phyloP scores from a whole-genome alignment of 2,113 vertebrate species.

The Ailurus styani region DNA sequence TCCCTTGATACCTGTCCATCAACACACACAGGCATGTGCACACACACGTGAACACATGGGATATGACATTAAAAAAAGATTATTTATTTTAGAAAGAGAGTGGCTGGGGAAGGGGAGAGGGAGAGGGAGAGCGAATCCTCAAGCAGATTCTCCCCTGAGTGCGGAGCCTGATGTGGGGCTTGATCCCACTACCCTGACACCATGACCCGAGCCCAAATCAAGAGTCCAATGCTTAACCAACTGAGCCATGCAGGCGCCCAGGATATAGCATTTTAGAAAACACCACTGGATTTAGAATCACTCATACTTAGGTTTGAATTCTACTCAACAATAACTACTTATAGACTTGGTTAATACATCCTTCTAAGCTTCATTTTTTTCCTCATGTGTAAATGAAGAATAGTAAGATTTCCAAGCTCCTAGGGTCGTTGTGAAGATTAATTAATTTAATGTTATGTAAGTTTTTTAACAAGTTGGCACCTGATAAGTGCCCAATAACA shows the following conservation, averaged over 20 bases:
- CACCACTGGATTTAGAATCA: not conserved
- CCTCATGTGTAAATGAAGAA: not conserved
- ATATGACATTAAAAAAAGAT: not conserved
- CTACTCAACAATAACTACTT: not conserved
- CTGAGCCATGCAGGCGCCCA: not conserved
- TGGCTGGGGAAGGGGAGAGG: not conserved
- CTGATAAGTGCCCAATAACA: not conserved
- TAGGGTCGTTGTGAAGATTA: not conserved
- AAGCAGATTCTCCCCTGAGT: not conserved
- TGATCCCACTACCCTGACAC: not conserved
- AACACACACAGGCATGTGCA: not conserved
- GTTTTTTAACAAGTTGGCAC: not conserved
- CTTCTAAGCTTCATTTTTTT: not conserved
- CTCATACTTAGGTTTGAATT: not conserved
- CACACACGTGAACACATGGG: not conserved
- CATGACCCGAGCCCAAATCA: not conserved
- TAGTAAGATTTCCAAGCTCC: not conserved
- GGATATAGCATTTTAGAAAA: not conserved
- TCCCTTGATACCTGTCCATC: not conserved
- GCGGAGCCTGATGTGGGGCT: not conserved
- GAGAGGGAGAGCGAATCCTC: not conserved
- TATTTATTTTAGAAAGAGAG: not conserved
- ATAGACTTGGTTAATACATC: not conserved
- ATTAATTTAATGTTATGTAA: not conserved
- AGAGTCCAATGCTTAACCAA: not conserved